Conservation (phyloP, 2,888 invertebrate species). For the Thera obeliscata region DNA sequence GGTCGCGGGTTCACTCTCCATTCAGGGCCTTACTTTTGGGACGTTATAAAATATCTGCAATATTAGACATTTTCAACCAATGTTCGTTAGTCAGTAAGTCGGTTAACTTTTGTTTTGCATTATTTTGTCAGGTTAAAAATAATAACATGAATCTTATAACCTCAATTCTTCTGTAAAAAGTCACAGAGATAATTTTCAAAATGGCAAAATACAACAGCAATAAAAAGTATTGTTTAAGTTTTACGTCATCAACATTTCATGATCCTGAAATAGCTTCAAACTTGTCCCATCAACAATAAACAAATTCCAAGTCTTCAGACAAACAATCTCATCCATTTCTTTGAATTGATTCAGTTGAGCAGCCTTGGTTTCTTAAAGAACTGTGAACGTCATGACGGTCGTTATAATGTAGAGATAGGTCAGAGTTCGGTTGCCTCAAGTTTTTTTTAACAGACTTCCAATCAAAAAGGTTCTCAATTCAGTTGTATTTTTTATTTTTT, state of each 20-base stretch:
- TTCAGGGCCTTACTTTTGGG: no score
- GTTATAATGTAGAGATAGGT: not conserved
- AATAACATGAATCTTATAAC: not conserved
- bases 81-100: no score
- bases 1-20: no score
- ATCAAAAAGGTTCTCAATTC: no score
- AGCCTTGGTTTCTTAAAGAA: not conserved
- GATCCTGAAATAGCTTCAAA: conserved; percentile 8
- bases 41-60: no score
- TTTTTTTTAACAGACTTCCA: no score
- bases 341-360: conserved; percentile 22
- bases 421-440: no score
- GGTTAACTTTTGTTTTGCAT: no score
- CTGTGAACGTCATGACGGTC: not conserved
- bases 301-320: conserved; percentile 28
- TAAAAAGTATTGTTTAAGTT: not conserved
- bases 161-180: not conserved
- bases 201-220: not conserved
- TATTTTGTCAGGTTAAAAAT: no score
- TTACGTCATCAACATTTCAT: conserved; percentile 12
- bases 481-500: no score
- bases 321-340: conserved; percentile 26
- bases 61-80: no score
- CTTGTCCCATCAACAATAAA: conserved; percentile 29
- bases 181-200: not conserved